Conservation (phyloP, 1,140 invertebrate genomes). For the Apis florea region DNA sequence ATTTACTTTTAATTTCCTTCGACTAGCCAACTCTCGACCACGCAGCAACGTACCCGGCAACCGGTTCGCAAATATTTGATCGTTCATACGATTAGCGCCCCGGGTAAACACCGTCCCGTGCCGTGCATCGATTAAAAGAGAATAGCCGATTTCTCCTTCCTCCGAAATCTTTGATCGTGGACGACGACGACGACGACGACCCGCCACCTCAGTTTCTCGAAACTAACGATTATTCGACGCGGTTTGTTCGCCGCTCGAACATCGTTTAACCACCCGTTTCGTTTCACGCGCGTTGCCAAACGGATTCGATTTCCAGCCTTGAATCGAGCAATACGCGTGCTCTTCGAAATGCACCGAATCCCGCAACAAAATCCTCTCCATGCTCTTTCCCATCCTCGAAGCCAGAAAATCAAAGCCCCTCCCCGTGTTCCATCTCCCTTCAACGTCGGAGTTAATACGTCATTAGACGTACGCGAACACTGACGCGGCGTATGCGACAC, state of each 20-base stretch:
- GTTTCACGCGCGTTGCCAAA: neutral
- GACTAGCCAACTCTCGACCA: constrained; percentile 21
- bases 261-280: constrained; percentile 17
- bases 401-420: too few relatives aligned
- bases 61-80: constrained; percentile 50
- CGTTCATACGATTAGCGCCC: constrained; percentile 43
- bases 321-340: too few relatives aligned
- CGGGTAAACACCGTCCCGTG: constrained; percentile 8
- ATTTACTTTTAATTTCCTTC: constrained; percentile 59
- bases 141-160: constrained; percentile 30
- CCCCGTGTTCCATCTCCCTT: neutral
- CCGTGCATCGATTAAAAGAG: constrained; percentile 37
- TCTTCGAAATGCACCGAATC: too few relatives aligned
- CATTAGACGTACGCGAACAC: constrained; percentile 13
- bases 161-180: constrained; percentile 30
- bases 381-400: too few relatives aligned
- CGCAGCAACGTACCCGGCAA: constrained; percentile 21
- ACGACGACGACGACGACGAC: neutral
- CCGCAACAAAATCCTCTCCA: too few relatives aligned
- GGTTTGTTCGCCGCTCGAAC: neutral
- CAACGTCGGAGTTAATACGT: constrained; percentile 17
- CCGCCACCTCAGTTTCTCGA: constrained; percentile 13
- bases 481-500: constrained; percentile 14
- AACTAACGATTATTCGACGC: constrained; percentile 37
- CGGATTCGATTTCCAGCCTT: too few relatives aligned